Evolutionary conservation across 2,888 invertebrate genomes (phyloP), one percentile per base, ranked within the genome.

Genomic region (Octodonta nipae): DNA sequence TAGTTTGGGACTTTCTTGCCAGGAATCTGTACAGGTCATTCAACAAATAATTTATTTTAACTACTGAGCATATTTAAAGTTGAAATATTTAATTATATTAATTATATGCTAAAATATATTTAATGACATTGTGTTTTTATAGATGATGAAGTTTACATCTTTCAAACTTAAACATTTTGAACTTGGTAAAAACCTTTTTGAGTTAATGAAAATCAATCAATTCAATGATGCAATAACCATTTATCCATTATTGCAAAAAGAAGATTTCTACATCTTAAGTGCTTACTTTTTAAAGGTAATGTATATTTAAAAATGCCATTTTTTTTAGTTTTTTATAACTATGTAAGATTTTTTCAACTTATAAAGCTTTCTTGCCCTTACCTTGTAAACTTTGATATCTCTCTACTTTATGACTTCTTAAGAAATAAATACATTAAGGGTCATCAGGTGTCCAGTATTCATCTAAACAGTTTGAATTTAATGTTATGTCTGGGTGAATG

Each of bases 241-340:
- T 30, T 70, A 70, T 58, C 80, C 83, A 0, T 64, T 83, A 22
- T 56, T 65, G 26, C 66, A 71, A 42, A 66, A 71, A n/a, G 64
- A 65, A 27, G 67, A 71, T 44, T 71, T 78, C 50, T 78, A 78
- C 58, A 68, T 72, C 38, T 65, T 85, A 35, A 84, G 86, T 57
- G 73, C 78, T 2, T 76, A 76, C 55, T 75, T 77, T 47, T 69
- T 79, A 5, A 66, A 74, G 63, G 78, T 80, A 58, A 61, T 30
- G 30, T 15, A 15, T 11, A 3, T 3, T 4, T 22, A 10, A 22
- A 4, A 22, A 3, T 22, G 10, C 22, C 3, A 20, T 20, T 6
- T 20, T 7, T 20, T 6, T 6, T 20, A 20, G n/a, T 20, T n/a
- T 20, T 20, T 20, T n/a, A 20, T 20, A 20, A 7, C 6, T 20